Base-by-base conservation (phyloP, 2,888 invertebrate genomes). In the Aromia moschata region DNA sequence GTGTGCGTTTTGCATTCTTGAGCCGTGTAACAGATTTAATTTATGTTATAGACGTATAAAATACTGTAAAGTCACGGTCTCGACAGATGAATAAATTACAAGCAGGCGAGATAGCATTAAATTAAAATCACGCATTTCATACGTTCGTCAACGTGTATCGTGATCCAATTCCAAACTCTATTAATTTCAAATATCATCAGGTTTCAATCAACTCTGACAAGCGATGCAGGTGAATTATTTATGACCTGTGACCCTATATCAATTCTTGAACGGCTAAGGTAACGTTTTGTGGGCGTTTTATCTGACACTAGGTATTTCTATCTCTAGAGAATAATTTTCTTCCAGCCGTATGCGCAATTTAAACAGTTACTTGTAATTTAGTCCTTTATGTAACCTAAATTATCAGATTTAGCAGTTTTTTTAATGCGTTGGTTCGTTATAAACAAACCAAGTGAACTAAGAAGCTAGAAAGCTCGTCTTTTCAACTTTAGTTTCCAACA, bases 141-240 rank as follows among this genome's bases (percentile, higher is more conserved):
- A 46, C 57, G 43, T 45, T 55, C 40, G 40, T 40, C 40, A 40
- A 16, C n/a, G 40, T 45, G 25, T 30, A 62, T 63, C 68, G 68
- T 67, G 67, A 68, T 68, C 67, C 54, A 68, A 68, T 68, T 67
- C 60, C 44, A 55, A 46, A 58, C 54, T 60, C 64, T 58, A 68
- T 68, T 67, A 68, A 65, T 65, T 44, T 58, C 51, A 66, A 68
- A 67, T 67, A 61, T 57, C 64, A 67, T 62, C 65, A 40, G 60
- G 49, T 62, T 67, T 63, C 67, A 58, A 63, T 66, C 66, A 60
- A 54, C 53, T 64, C 36, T 51, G 64, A 61, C 64, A 55, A 49
- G 47, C 43, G 46, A 31, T 36, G 38, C 38, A 54, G 45, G 20
- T 65, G 38, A 58, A 65, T 65, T 61, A 63, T 65, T 65, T 60